Evolutionary conservation across 1,140 invertebrate genomes (phyloP), one percentile per base, ranked within the genome.

Genomic region (Sipha flava): DNA sequence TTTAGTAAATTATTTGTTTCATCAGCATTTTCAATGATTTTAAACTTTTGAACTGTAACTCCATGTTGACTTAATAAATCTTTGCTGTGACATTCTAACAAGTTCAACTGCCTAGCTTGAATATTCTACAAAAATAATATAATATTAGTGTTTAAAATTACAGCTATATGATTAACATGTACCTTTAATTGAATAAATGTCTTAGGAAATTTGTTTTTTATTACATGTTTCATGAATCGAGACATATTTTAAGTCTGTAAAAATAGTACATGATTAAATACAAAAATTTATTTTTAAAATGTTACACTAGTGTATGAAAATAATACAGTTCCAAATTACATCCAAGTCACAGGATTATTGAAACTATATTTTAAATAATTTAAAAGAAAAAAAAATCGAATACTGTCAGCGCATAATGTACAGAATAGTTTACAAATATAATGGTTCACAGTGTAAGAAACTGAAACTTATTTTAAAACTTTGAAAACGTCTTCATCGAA

Each of bases 41-140:
- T 89, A 86, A 99, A 99, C 84, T 94, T 92, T 86, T 99, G 98
- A 72, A 99, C 94, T 29, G 92, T 91, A 18, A 99, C 93, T 10
- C 94, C 93, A 87, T 93, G 90, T 83, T 96, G 92, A 81, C 91
- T 88, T 79, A 99, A 88, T 4, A 99, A 87, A 83, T 95, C 90
- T 87, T 99, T 99, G 84, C 97, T 98, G 85, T 99, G 97, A 86
- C 97, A 99, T 87, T 99, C 98, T 83, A 99, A 89, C 9, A 99
- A 87, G 89, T 98, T 99, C 64, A 99, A 88, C 84, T 90, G 86
- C 80, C 94, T 87, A 3, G 84, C 82, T 40, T 81, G 81, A 52
- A 79, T n/a, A n/a, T 45, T 79, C 77, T 79, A 66, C 14, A 68
- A 47, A 47, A 43, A 40, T 12, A 34, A 37, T 52, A 21, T 34